Base-by-base conservation (phyloP, 1,140 invertebrate genomes). In the Formica exsecta region DNA sequence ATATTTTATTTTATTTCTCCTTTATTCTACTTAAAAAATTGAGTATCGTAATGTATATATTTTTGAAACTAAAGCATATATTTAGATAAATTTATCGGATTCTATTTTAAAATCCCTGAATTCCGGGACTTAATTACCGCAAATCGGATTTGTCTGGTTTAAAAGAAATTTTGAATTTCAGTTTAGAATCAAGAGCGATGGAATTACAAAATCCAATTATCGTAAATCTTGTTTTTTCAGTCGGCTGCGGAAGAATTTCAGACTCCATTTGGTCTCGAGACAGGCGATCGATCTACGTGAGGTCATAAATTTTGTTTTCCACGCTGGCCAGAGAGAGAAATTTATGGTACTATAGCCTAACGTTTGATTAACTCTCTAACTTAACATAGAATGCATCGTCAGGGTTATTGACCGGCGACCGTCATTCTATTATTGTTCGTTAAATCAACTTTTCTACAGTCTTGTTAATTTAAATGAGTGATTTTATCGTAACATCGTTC, bases 131-230 rank as follows among this genome's bases (percentile, higher is more conserved):
- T 73, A 44, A 83, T 83, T 83, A 83, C 38, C 36, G 38, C 73
- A 83, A 74, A 83, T 83, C 68, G 54, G 32, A n/a, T 59, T 81
- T 73, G 38, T 44, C 25, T 36, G 9, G 38, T 7, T 11, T 0
- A 11, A 13, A 73, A 61, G 68, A 48, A 73, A 83, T 83, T 74
- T 81, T 59, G 36, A 54, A 83, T 83, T 83, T 83, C 25, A 48
- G 38, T 83, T 83, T 83, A 73, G 68, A 73, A 73, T 73, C 38
- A 59, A 44, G 44, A 59, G 59, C 36, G 66, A 73, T 61, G 79
- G 66, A 73, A 83, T 83, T 83, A 74, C 68, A 74, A 83, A 83
- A 83, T 83, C 79, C 79, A 83, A 83, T 83, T 83, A 83, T 19
- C 79, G 54, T 83, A 83, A 83, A 83, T 83, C 79, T 83, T 74